Base-by-base conservation (phyloP, 1,140 invertebrate species). In the Drosophila lacertosa region DNA sequence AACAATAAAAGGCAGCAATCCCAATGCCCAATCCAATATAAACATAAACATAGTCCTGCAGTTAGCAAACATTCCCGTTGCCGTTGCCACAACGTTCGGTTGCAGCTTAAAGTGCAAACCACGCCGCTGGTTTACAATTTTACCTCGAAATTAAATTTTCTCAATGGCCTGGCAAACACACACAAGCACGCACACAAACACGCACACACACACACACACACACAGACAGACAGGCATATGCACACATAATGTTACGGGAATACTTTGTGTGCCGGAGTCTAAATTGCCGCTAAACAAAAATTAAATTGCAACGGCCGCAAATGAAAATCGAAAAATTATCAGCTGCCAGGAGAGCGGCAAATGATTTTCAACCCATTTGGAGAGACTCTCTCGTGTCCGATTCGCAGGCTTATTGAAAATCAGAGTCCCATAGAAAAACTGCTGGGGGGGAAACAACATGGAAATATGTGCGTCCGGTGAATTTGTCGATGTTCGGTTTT, bases 141-240 rank as follows among this genome's bases (percentile, higher is more conserved):
- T 40, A 79, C 65, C 80, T 83, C 79, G 60, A 79, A 84, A 83
- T 83, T 83, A 68, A 84, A 83, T 83, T 83, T 83, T 76, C 59
- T 29, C 63, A 51, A 53, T 65, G 44, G 47, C 15, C 29, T 5
- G 35, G 44, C 33, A 40, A 66, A 63, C 35, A 57, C 33, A 54
- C 18, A 15, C 15, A 20, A 9, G 13, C 18, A 20, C 13, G 11
- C 13, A 32, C 15, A 32, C 13, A 35, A 20, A 35, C 35, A 45
- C 40, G 20, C 20, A 45, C 35, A 45, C 4, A 45, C 4, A 24
- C 33, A 35, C 50, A 13, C n/a, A 51, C 26, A 20, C 58, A 13
- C 45, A 50, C 9, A 20, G 15, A 45, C 26, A 47, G 50, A 26
- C 29, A 39, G 15, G 16, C 22, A 51, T n/a, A n/a, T n/a, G n/a